Percentiles rank a stretch among this genome's conserved stretches.
Conservation (phyloP, 37 sponge, comb jelly and placozoan species). For the Dysidea cf. avara region DNA sequence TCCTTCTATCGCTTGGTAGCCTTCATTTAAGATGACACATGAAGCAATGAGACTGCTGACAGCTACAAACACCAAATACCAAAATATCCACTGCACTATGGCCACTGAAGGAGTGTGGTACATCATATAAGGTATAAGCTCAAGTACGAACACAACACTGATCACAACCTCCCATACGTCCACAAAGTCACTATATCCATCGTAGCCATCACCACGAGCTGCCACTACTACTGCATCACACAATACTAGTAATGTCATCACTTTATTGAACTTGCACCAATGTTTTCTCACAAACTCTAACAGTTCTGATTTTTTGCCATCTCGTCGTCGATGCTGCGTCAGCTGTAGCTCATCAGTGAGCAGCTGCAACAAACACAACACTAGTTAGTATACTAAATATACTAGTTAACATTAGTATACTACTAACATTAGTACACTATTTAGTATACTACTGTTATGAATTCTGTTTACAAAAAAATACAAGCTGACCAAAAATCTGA, state of each 20-base stretch:
- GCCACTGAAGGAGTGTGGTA: conserved; percentile 30
- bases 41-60: conserved; percentile 39
- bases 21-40: not conserved
- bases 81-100: not conserved
- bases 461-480: too few relatives aligned
- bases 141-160: conserved; percentile 42
- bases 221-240: conserved; percentile 60
- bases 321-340: not conserved
- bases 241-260: conserved; percentile 47
- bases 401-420: too few relatives aligned
- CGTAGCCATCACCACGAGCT: not conserved
- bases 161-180: conserved; percentile 33
- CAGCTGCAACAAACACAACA: too few relatives aligned
- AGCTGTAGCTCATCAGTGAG: too few relatives aligned
- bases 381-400: too few relatives aligned
- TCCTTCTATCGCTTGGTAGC: not conserved
- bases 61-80: conserved; percentile 44
- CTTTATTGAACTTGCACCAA: conserved; percentile 25
- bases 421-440: too few relatives aligned
- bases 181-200: conserved; percentile 17
- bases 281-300: not conserved
- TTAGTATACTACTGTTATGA: too few relatives aligned
- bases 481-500: too few relatives aligned
- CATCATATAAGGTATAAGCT: conserved; percentile 14
- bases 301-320: too few relatives aligned